phyloP scores from a whole-genome alignment of 2,888 invertebrate genomes.

The Metellina segmentata region DNA sequence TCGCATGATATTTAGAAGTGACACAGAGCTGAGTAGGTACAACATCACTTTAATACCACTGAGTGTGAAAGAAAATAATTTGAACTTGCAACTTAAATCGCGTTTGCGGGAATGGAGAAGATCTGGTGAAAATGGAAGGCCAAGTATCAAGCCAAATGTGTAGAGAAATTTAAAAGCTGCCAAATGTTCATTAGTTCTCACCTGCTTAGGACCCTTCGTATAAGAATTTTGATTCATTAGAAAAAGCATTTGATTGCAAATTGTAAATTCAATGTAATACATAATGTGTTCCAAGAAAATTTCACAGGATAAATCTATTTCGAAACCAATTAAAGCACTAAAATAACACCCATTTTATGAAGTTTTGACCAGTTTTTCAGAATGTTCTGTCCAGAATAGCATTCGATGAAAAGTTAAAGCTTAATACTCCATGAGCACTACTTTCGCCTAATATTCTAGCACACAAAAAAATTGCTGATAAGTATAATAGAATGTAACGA shows the following conservation, averaged over 20 bases:
- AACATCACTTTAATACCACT: background rate
- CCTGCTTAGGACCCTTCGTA: background rate
- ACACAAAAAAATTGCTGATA: no score
- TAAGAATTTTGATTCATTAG: background rate
- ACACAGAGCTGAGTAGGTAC: background rate
- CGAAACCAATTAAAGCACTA: no score
- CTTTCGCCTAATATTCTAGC: background rate
- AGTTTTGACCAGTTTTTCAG: no score
- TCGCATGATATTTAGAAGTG: background rate
- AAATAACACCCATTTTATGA: no score
- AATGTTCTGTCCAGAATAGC: no score
- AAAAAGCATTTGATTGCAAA: background rate
- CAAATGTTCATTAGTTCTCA: background rate
- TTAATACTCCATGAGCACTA: no score
- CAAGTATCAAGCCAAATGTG: conserved; percentile 15
- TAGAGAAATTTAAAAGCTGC: conserved; percentile 2
- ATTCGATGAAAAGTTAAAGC: no score
- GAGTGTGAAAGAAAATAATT: background rate
- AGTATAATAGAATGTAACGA: no score
- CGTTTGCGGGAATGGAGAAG: background rate
- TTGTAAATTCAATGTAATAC: no score
- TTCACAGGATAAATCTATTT: no score
- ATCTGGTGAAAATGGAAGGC: conserved; percentile 24
- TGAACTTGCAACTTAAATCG: background rate
- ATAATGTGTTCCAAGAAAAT: no score